phyloP scores from a whole-genome alignment of 2,888 invertebrate species.

The Melipona bicolor region DNA sequence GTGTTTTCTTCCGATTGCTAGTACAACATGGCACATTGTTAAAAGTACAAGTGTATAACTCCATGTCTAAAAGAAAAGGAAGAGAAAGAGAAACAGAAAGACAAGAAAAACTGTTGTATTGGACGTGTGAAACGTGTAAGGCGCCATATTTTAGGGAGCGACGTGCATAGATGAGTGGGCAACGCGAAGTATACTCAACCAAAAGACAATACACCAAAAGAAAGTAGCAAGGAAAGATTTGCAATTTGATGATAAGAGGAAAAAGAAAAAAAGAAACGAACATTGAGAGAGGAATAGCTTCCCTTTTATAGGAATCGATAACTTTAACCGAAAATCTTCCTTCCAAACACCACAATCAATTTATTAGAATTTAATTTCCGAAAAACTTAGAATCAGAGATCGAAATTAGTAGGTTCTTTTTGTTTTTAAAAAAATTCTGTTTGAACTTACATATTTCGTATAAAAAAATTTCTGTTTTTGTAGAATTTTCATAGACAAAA shows the following conservation, averaged over 20 bases:
- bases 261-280: conserved; percentile 14
- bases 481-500: no score
- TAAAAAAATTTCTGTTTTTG: not conserved
- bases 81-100: not conserved
- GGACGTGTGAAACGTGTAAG: conserved; percentile 13
- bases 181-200: conserved; percentile 49
- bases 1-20: no score
- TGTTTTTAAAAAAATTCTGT: no score
- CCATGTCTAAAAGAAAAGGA: not conserved
- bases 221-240: conserved; percentile 24
- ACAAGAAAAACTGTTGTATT: not conserved
- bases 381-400: not conserved
- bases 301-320: conserved; percentile 52
- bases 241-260: conserved; percentile 53
- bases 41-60: not conserved
- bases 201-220: conserved; percentile 35
- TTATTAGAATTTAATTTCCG: conserved; percentile 1
- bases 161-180: conserved; percentile 40
- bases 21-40: not conserved
- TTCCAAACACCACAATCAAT: conserved; percentile 23
- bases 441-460: no score
- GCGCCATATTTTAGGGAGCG: conserved; percentile 29
- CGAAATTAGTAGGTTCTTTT: no score
- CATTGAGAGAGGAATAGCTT: conserved; percentile 26
- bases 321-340: conserved; percentile 43